Conservation (phyloP, 37 sponge, comb jelly and placozoan species). For the Axinella damicornis region DNA sequence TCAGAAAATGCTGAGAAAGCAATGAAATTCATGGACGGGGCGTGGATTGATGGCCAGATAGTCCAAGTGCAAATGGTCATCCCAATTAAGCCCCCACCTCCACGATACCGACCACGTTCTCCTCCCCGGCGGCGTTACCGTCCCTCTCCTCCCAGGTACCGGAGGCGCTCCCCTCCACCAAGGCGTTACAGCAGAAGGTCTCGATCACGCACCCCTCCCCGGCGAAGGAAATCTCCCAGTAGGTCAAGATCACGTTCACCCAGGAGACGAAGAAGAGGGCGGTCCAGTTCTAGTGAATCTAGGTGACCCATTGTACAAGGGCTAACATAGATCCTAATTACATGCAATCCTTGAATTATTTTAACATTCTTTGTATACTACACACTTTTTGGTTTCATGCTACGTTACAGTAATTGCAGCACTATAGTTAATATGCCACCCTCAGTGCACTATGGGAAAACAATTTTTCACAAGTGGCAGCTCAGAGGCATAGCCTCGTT, state of each 20-base stretch:
- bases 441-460: too few relatives aligned
- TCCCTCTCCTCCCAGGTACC: slow-evolving; percentile 2
- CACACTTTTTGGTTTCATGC: too few relatives aligned
- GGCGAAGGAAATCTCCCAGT: neutral
- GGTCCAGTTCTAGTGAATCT: slow-evolving; percentile 32
- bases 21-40: slow-evolving; percentile 85
- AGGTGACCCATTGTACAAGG: too few relatives aligned
- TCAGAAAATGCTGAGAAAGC: slow-evolving; percentile 64
- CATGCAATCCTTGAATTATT: too few relatives aligned
- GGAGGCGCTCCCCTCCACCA: slow-evolving; percentile 18
- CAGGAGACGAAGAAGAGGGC: slow-evolving; percentile 15
- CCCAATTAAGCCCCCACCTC: slow-evolving; percentile 50
- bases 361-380: too few relatives aligned
- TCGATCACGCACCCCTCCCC: slow-evolving; percentile 1
- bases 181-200: slow-evolving; percentile 11
- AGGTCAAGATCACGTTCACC: slow-evolving; percentile 23
- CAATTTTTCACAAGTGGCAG: too few relatives aligned
- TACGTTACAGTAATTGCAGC: too few relatives aligned
- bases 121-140: slow-evolving; percentile 13
- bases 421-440: too few relatives aligned
- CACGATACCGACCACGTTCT: slow-evolving; percentile 24
- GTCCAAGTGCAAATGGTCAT: slow-evolving; percentile 72
- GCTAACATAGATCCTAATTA: neutral
- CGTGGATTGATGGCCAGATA: slow-evolving; percentile 83
- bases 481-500: too few relatives aligned